Evolutionary conservation across 92 coral and sea anemone species (phyloP), one percentile per base, ranked within the genome.

Genomic region (Parazoanthus atlanticus): DNA sequence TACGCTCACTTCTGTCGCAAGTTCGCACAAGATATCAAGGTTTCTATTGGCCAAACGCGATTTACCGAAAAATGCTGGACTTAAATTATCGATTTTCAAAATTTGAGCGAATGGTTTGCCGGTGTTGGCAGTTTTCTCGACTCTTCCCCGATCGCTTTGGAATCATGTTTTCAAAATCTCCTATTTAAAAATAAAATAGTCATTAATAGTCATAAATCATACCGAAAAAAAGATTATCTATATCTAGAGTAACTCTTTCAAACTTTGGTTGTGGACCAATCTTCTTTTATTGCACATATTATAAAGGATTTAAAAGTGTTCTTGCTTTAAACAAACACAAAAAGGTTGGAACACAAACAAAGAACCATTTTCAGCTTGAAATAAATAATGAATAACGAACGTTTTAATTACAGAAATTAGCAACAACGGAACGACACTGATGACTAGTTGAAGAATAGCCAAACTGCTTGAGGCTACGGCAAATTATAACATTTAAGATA

Each of bases 341-440:
- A 54, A 16, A 36, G 70, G 71, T 16, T 29, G 84, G 41, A 80
- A 17, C n/a, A 19, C 33, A 54, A 80, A 65, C 23, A 29, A 80
- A 80, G 26, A 58, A 34, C 36, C 33, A 16, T 26, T 66, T 40
- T 66, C 65, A 43, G 30, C 1, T 70, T 84, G 17, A 70, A 29
- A 84, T 84, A 84, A 84, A 84, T 84, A 84, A 84, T 84, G 33
- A 69, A 84, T 84, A 84, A 32, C 29, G 74, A 46, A 69, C n/a
- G 78, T 69, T 84, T 84, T 46, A 84, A 84, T 84, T 84, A 84
- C 67, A 69, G 87, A 84, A 84, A 69, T 43, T 40, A 61, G 64
- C 32, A 71, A 66, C 56, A 69, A n/a, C 73, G 36, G 73, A 84
- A 84, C 70, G 23, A 31, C 79, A 23, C 49, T 36, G 26, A 32